Conservation (phyloP, 2,797 vertebrate species). For the Notoglanidium macrostoma region DNA sequence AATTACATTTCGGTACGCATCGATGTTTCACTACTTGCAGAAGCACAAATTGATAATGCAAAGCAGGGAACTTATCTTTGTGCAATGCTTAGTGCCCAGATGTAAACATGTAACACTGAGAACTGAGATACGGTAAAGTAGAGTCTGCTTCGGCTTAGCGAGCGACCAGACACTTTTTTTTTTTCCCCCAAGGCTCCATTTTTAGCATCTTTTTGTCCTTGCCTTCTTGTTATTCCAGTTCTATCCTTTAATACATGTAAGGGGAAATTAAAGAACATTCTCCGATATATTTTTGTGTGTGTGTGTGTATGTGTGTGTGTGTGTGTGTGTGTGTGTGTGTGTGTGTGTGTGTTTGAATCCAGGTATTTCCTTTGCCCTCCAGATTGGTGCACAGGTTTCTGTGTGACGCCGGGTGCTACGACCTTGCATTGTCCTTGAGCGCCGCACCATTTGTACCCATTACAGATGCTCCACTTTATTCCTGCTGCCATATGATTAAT, state of each 20-base stretch:
- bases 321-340: constrained; percentile 27
- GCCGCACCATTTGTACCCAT: constrained; percentile 68
- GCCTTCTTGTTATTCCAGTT: constrained; percentile 69
- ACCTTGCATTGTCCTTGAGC: constrained; percentile 76
- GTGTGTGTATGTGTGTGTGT: constrained; percentile 21
- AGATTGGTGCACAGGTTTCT: constrained; percentile 45
- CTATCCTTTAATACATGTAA: constrained; percentile 68
- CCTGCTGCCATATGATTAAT: constrained; percentile 78
- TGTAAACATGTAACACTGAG: constrained; percentile 42
- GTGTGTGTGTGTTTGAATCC: constrained; percentile 17
- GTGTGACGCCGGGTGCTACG: constrained; percentile 41
- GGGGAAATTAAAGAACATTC: constrained; percentile 50
- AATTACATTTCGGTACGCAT: constrained; percentile 46
- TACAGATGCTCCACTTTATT: constrained; percentile 79
- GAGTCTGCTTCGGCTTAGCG: constrained; percentile 27
- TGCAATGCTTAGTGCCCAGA: constrained; percentile 31
- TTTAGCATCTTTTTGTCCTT: constrained; percentile 80
- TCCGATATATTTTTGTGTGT: constrained; percentile 29
- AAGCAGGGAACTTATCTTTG: constrained; percentile 36
- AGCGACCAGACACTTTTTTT: constrained; percentile 41
- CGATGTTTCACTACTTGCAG: constrained; percentile 41
- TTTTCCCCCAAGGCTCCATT: constrained; percentile 66
- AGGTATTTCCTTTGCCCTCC: constrained; percentile 28
- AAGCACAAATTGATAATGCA: constrained; percentile 34
- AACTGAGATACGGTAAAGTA: constrained; percentile 17